Evolutionary conservation across 2,113 vertebrate genomes (phyloP).

Genomic region (Hemiprocne comata): DNA sequence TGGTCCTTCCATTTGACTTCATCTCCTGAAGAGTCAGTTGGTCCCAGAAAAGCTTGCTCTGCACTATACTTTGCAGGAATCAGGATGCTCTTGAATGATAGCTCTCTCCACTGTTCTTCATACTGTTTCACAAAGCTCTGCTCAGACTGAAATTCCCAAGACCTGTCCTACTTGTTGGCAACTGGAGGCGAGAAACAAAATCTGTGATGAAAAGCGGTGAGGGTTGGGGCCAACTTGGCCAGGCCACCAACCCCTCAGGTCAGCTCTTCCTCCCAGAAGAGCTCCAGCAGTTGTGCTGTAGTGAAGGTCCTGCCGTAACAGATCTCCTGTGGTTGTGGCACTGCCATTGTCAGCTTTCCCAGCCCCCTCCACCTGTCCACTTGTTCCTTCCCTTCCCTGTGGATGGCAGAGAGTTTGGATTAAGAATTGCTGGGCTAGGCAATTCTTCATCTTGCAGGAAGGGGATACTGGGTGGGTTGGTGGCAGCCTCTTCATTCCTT

Average conservation of each 20-base stretch:
- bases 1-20: neutral
- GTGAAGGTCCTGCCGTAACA: neutral
- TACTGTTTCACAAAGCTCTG: neutral
- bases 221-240: neutral
- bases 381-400: neutral
- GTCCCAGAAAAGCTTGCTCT: neutral
- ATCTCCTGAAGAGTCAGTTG: neutral
- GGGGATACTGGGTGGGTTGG: neutral
- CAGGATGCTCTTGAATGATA: neutral
- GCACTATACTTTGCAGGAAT: neutral
- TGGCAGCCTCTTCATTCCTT: neutral
- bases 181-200: neutral
- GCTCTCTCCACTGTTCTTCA: neutral
- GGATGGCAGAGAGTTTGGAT: neutral
- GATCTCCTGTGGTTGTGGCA: neutral
- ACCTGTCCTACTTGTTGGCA: neutral
- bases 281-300: neutral
- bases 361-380: slow-evolving; percentile 14
- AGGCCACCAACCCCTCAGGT: neutral
- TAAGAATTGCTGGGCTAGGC: slow-evolving; percentile 1
- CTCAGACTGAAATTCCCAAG: neutral
- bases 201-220: neutral
- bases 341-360: neutral
- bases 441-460: neutral
- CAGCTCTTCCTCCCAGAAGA: neutral